A percentile compares a stretch with the other conserved stretches of the same genome.
These are phyloP conservation scores for Pygoscelis adeliae DNA, from an alignment of 2,113 vertebrate genomes.

Conservation along the genomic window DNA sequence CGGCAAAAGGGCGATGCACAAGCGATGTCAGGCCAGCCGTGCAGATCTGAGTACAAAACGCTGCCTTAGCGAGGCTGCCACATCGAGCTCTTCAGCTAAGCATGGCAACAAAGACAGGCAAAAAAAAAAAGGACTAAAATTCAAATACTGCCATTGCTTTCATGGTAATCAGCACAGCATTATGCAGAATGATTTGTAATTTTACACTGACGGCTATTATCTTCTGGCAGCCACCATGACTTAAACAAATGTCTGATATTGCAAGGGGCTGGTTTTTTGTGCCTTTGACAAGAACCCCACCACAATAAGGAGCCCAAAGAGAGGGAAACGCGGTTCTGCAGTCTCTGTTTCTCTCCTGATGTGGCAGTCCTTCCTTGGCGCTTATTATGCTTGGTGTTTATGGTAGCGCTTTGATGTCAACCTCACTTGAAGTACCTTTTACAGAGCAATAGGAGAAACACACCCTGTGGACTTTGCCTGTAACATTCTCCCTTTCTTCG, in stretches of 20 bases:
- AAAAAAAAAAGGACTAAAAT: not conserved
- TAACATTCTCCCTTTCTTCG: not conserved
- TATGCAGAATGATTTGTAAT: constrained; percentile 61
- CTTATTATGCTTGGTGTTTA: not conserved
- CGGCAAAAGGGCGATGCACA: fast-evolving
- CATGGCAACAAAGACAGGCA: not conserved
- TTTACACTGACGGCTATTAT: constrained; percentile 59
- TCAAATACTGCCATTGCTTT: constrained; percentile 23
- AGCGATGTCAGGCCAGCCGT: fast-evolving
- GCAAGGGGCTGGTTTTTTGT: not conserved
- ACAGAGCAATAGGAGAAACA: not conserved
- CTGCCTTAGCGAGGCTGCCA: not conserved
- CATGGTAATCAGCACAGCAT: constrained; percentile 47
- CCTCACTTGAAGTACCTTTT: not conserved
- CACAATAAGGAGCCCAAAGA: not conserved
- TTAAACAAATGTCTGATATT: constrained; percentile 48
- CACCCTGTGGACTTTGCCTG: not conserved
- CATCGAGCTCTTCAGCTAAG: not conserved
- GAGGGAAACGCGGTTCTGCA: not conserved
- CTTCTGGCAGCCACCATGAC: constrained; percentile 60
- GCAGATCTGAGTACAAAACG: not conserved
- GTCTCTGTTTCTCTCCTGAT: not conserved
- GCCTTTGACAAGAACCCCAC: not conserved
- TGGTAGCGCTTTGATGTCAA: not conserved
- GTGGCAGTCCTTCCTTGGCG: not conserved